Conservation (phyloP, 35 echinoderm and acorn worm species). For the Ophioderma brevispina region DNA sequence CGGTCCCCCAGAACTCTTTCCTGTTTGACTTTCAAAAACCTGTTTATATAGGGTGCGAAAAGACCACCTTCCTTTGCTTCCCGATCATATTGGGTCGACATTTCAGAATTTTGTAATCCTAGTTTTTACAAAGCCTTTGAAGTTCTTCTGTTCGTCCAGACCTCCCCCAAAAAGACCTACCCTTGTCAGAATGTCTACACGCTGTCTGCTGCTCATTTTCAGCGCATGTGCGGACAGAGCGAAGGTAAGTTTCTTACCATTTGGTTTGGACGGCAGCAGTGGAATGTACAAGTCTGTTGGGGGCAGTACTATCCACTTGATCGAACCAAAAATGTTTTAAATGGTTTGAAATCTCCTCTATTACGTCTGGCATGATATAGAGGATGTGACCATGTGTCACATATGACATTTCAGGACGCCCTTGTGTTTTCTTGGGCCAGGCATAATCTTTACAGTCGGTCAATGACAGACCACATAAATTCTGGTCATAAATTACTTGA, state of each 20-base stretch:
- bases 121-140: constrained; percentile 8
- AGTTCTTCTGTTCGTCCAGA: constrained; percentile 22
- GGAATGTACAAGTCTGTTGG: constrained; percentile 52
- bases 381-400: too few species aligned
- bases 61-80: constrained; percentile 33
- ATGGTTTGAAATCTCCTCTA: too few species aligned
- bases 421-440: too few species aligned
- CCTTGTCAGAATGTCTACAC: constrained; percentile 30
- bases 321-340: constrained; percentile 18
- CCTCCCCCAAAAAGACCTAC: constrained; percentile 25
- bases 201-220: neutral
- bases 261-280: constrained; percentile 18
- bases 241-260: constrained; percentile 44
- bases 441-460: too few species aligned
- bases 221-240: constrained; percentile 58
- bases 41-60: constrained; percentile 47
- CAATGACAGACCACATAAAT: too few species aligned
- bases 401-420: too few species aligned
- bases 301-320: constrained; percentile 36
- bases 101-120: constrained; percentile 46
- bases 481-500: too few species aligned
- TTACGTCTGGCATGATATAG: too few species aligned
- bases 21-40: constrained; percentile 55
- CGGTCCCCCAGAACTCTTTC: constrained; percentile 40
- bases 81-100: constrained; percentile 21